Evolutionary conservation across 2,888 invertebrate species (phyloP).

Genomic region (Stenoptilia bipunctidactyla): DNA sequence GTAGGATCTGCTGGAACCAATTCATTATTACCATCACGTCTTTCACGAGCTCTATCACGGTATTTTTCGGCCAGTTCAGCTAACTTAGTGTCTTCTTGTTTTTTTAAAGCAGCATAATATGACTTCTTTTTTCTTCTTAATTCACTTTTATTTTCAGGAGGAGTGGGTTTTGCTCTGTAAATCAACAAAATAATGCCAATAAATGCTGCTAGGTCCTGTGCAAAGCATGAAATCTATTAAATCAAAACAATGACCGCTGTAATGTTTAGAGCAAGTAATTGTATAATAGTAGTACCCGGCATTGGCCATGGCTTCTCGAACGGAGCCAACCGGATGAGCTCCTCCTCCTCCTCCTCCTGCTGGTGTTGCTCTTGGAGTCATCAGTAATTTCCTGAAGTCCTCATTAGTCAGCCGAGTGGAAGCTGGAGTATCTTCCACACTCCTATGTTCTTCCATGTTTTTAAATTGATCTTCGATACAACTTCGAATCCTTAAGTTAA

Average conservation of each 20-base stretch:
- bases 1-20: slow-evolving; percentile 87
- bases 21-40: slow-evolving; percentile 90
- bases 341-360: slow-evolving; percentile 50
- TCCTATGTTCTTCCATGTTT: slow-evolving; percentile 62
- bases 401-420: slow-evolving; percentile 94
- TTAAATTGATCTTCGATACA: too few relatives aligned
- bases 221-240: too few relatives aligned
- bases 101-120: slow-evolving; percentile 93
- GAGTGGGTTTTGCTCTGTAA: slow-evolving; percentile 58
- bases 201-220: too few relatives aligned
- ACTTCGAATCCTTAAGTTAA: too few relatives aligned
- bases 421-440: slow-evolving; percentile 73
- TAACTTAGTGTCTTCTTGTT: slow-evolving; percentile 94
- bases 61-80: slow-evolving; percentile 95
- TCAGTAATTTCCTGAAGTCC: slow-evolving; percentile 94
- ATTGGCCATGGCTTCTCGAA: slow-evolving; percentile 78
- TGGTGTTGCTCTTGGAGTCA: slow-evolving; percentile 90
- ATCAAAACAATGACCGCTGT: too few relatives aligned
- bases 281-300: too few relatives aligned
- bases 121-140: slow-evolving; percentile 93
- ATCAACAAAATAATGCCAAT: too few relatives aligned
- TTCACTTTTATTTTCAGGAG: slow-evolving; percentile 82
- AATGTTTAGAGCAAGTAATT: too few relatives aligned
- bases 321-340: slow-evolving; percentile 70
- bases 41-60: slow-evolving; percentile 89